phyloP scores from a whole-genome alignment of 2,888 invertebrate species.

The Brachyopa scutellaris region DNA sequence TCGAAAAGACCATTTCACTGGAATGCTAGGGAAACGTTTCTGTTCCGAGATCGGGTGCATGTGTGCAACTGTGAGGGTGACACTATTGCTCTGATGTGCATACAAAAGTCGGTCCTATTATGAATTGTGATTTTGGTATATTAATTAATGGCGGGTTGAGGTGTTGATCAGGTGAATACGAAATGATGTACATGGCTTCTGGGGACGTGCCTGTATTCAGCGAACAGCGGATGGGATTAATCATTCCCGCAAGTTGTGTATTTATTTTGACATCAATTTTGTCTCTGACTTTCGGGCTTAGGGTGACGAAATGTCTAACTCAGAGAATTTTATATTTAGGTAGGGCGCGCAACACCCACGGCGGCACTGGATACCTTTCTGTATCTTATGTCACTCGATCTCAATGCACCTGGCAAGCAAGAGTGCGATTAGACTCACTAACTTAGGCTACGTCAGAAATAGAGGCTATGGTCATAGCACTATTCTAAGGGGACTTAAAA shows the following conservation, averaged over 20 bases:
- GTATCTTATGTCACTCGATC: no score
- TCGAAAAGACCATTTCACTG: conserved; percentile 60
- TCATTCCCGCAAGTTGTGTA: conserved; percentile 13
- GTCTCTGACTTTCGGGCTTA: background rate
- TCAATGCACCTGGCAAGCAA: no score
- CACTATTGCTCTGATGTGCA: conserved; percentile 42
- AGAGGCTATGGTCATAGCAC: no score
- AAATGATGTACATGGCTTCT: conserved; percentile 68
- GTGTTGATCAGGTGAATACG: conserved; percentile 63
- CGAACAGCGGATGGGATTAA: conserved; percentile 34
- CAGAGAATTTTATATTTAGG: no score
- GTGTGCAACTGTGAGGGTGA: conserved; percentile 46
- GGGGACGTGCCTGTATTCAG: background rate
- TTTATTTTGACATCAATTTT: conserved; percentile 5
- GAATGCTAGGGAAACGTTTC: conserved; percentile 34
- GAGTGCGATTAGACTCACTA: no score
- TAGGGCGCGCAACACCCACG: no score
- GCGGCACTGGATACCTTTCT: no score
- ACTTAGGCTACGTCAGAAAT: no score
- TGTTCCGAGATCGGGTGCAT: conserved; percentile 9
- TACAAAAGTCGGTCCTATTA: conserved; percentile 22
- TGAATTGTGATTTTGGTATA: conserved; percentile 18
- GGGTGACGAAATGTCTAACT: no score
- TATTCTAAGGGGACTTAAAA: no score
- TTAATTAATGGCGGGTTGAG: conserved; percentile 39